Base-by-base conservation (phyloP, 2,888 invertebrate genomes). In the Steinernema hermaphroditum region DNA sequence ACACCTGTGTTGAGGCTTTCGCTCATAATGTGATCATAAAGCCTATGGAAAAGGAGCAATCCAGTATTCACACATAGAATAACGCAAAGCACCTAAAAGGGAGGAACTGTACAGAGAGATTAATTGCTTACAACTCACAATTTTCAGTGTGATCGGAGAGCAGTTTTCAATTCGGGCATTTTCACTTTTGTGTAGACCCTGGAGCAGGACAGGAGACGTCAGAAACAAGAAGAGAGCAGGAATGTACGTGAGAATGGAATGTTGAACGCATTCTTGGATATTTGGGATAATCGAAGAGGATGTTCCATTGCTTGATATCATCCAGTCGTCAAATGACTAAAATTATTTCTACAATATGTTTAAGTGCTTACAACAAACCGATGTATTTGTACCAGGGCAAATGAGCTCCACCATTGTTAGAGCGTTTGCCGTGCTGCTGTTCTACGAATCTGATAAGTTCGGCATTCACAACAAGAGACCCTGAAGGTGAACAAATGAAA, bases 191-290 rank as follows among this genome's bases (percentile, higher is more conserved):
- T 79, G 75, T 24, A 85, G 78, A 62, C 79, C 79, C 69, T 80
- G 83, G 22, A 82, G 75, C n/a, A 82, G 70, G 22, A 82, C 43
- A 8, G 84, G 80, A 22, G 75, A 74, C 69, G 82, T 79, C 16
- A 82, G n/a, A 6, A 80, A 34, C 1, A 85, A 74, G 69, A 85
- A 85, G 8, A 81, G 1, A 8, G 79, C 77, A 12, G 85, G 85
- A 19, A 85, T 69, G 71, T 76, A 79, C n/a, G 80, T 78, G 57
- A 84, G 78, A 14, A 81, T 75, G 8, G 82, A 75, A 72, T 85
- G 82, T 70, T 85, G 85, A 12, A 78, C 77, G 70, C 85, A 85
- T 72, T 81, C 79, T 0, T 79, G 73, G 0, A 77, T 75, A 57
- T 80, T 77, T 4, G 80, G 80, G 1, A 81, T 62, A 0, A 32